Evolutionary conservation across 2,888 invertebrate genomes (phyloP).

Genomic region (Xylota sylvarum): DNA sequence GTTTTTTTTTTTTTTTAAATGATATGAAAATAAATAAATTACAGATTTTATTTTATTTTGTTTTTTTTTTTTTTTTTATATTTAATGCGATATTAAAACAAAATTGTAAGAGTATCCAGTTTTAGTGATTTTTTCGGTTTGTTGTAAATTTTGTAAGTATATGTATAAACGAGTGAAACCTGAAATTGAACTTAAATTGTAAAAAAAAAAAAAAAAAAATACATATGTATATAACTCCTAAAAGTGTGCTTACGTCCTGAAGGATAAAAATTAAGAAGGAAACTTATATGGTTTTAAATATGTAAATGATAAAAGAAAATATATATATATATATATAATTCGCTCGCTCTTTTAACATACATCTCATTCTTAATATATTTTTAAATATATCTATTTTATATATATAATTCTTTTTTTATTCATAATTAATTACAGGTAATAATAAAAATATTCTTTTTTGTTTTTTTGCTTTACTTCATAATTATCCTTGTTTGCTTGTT

Average conservation of each 20-base stretch:
- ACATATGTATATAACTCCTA: conserved; percentile 9
- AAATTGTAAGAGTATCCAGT: neutral
- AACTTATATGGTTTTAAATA: conserved; percentile 16
- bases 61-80: conserved; percentile 1
- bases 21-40: conserved; percentile 59
- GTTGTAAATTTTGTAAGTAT: conserved; percentile 7
- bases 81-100: neutral
- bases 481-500: conserved; percentile 54
- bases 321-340: conserved; percentile 40
- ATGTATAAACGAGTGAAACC: neutral
- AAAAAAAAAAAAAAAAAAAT: conserved; percentile 27
- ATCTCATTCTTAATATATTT: conserved; percentile 58
- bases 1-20: conserved; percentile 27
- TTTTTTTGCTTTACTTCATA: conserved; percentile 65
- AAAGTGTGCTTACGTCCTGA: conserved; percentile 50
- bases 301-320: conserved; percentile 43
- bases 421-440: conserved; percentile 72
- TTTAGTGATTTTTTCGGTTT: no score
- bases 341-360: conserved; percentile 51
- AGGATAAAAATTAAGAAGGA: conserved; percentile 45
- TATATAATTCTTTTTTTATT: conserved; percentile 39
- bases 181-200: conserved; percentile 5
- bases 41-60: neutral
- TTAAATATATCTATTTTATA: conserved; percentile 60
- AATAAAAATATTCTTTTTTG: conserved; percentile 74